Evolutionary conservation across 2,888 invertebrate species (phyloP).

Genomic region (Linnaemya vulpina): DNA sequence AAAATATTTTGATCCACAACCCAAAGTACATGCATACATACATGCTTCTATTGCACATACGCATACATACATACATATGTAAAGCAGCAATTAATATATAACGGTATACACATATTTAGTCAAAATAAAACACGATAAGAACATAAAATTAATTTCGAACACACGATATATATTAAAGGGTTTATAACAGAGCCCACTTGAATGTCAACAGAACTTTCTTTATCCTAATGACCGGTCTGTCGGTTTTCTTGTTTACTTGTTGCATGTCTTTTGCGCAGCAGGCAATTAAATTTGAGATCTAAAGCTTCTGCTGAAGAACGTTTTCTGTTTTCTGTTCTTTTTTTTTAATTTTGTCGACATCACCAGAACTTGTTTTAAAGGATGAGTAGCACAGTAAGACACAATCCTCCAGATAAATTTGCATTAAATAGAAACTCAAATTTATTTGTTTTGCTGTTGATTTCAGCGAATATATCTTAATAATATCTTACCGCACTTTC

Average conservation of each 20-base stretch:
- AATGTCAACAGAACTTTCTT: conserved; percentile 8
- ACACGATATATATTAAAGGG: conserved; percentile 34
- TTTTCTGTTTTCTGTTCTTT: background rate
- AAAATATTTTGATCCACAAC: no score
- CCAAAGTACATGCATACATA: no score
- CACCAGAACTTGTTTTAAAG: conserved; percentile 60
- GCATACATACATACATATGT: background rate
- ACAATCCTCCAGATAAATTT: conserved; percentile 69
- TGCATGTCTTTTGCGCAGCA: conserved; percentile 10
- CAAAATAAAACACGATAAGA: conserved; percentile 26
- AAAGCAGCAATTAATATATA: conserved; percentile 43
- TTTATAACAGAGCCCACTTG: conserved; percentile 5
- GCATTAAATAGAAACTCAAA: conserved; percentile 9
- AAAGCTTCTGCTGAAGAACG: conserved; percentile 14
- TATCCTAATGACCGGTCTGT: background rate
- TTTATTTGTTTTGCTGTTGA: conserved; percentile 28
- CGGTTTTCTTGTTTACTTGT: background rate
- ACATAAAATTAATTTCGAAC: background rate
- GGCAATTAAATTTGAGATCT: conserved; percentile 32
- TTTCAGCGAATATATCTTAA: conserved; percentile 36
- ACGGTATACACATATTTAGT: conserved; percentile 40
- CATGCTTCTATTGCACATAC: background rate
- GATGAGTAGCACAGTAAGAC: conserved; percentile 28
- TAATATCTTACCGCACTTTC: conserved; percentile 2
- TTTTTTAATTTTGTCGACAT: background rate